phyloP scores from a whole-genome alignment of 1,140 invertebrate species.

The Drosophila parabipectinata region DNA sequence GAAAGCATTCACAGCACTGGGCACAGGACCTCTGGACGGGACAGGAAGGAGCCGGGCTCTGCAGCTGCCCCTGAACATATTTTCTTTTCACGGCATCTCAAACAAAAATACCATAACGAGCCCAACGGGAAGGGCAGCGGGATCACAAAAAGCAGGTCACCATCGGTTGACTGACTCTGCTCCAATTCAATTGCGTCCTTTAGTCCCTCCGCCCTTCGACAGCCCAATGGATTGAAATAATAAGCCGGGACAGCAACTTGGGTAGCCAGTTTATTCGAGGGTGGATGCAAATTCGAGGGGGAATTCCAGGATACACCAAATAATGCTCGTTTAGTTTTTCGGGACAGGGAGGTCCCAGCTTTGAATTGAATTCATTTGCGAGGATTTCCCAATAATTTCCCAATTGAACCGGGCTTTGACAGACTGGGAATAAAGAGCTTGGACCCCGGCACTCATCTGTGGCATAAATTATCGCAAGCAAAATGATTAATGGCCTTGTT shows the following conservation, averaged over 20 bases:
- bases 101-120: conserved; percentile 16
- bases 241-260: conserved; percentile 26
- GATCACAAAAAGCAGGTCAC: conserved; percentile 22
- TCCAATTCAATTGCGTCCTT: background rate
- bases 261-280: conserved; percentile 20
- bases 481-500: conserved; percentile 34
- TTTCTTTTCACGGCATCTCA: conserved; percentile 20
- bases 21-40: background rate
- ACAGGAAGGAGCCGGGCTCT: too few species aligned
- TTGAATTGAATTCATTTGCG: conserved; percentile 68
- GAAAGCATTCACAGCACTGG: conserved; percentile 10
- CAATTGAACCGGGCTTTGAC: background rate
- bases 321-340: conserved; percentile 18
- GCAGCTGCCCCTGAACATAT: conserved; percentile 9
- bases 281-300: conserved; percentile 33
- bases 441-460: conserved; percentile 8
- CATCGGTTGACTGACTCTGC: conserved; percentile 17
- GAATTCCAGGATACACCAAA: conserved; percentile 2
- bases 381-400: conserved; percentile 39
- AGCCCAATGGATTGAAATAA: conserved; percentile 38
- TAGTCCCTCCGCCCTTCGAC: background rate
- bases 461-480: conserved; percentile 35
- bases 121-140: conserved; percentile 6
- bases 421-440: conserved; percentile 16
- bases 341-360: background rate